Conservation (phyloP, 2,797 vertebrate species). For the Varecia variegata region DNA sequence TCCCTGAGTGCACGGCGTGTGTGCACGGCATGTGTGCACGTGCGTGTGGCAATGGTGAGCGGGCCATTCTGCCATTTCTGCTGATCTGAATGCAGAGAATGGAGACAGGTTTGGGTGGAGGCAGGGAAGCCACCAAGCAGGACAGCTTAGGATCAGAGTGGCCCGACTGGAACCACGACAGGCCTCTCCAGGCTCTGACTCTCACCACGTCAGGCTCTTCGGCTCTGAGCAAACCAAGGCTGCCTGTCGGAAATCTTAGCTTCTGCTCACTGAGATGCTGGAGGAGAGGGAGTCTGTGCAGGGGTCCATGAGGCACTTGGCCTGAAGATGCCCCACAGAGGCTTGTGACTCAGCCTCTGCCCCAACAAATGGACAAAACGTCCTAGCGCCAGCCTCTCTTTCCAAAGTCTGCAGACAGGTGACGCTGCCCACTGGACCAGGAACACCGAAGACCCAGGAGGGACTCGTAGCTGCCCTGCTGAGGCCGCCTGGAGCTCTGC, state of each 20-base stretch:
- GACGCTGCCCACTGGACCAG: not conserved
- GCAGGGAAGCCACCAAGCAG: not conserved
- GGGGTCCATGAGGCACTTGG: not conserved
- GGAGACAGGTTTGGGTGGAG: not conserved
- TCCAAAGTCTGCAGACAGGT: not conserved
- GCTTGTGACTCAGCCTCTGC: not conserved
- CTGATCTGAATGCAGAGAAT: not conserved
- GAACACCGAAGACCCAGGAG: accelerated
- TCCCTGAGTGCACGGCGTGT: accelerated
- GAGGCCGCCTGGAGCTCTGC: not conserved
- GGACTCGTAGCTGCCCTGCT: not conserved
- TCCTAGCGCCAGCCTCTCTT: accelerated
- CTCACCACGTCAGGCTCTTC: accelerated
- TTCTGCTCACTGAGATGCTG: not conserved
- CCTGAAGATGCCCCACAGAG: not conserved
- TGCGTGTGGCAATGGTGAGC: not conserved
- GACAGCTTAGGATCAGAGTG: not conserved
- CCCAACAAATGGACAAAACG: not conserved
- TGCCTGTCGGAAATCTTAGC: not conserved
- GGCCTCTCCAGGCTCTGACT: not conserved
- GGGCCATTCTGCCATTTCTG: not conserved
- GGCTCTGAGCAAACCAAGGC: not conserved
- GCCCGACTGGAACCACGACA: not conserved
- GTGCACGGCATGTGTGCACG: accelerated
- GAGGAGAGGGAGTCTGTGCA: not conserved